Conservation (phyloP, 2,797 vertebrate genomes). For the Selene dorsalis region DNA sequence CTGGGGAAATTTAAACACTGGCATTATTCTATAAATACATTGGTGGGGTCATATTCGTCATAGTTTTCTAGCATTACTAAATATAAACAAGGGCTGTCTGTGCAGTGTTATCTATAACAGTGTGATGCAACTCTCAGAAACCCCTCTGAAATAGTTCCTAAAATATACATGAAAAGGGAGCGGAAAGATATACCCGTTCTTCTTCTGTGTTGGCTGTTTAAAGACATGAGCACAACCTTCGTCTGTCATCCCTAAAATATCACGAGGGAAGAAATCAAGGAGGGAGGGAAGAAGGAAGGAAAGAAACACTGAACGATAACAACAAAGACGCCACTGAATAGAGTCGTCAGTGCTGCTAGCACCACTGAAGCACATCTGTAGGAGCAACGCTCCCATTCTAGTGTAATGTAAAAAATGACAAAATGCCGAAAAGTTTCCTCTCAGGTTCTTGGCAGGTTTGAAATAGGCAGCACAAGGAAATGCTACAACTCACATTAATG, state of each 20-base stretch:
- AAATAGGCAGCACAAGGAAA: slow-evolving; percentile 63
- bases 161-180: slow-evolving; percentile 82
- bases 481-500: slow-evolving; percentile 65
- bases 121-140: slow-evolving; percentile 79
- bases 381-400: slow-evolving; percentile 33
- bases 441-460: slow-evolving; percentile 61
- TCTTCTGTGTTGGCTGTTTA: slow-evolving; percentile 66
- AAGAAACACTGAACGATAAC: slow-evolving; percentile 33
- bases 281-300: slow-evolving; percentile 25
- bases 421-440: slow-evolving; percentile 54
- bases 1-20: slow-evolving; percentile 61
- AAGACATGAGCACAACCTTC: slow-evolving; percentile 61
- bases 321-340: slow-evolving; percentile 39
- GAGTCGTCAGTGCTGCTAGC: slow-evolving; percentile 46
- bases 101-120: slow-evolving; percentile 68
- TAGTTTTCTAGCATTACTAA: slow-evolving; percentile 75
- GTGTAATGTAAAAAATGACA: slow-evolving; percentile 29
- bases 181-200: slow-evolving; percentile 62
- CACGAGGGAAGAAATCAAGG: slow-evolving; percentile 39
- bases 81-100: slow-evolving; percentile 79
- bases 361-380: slow-evolving; percentile 41
- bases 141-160: slow-evolving; percentile 78
- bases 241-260: slow-evolving; percentile 72
- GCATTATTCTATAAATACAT: slow-evolving; percentile 76
- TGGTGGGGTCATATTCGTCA: slow-evolving; percentile 58